Evolutionary conservation across 1,140 invertebrate genomes (phyloP).

Genomic region (Heterodera carotae): DNA sequence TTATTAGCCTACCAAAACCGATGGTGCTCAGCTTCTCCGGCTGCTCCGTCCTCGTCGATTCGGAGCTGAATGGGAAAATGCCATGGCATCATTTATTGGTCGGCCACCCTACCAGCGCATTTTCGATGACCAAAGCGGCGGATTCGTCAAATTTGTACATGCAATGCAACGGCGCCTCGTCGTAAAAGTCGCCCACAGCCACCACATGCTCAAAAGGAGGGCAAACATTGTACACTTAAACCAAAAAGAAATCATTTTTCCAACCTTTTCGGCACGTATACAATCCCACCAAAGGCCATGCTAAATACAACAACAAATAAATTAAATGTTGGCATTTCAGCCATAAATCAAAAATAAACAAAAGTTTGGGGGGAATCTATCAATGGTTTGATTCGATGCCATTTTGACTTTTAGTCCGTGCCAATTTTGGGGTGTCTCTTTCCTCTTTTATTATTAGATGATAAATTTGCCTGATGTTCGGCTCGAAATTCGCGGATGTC

Average conservation of each 20-base stretch:
- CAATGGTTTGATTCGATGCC: too few relatives aligned
- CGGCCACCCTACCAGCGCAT: conserved; percentile 46
- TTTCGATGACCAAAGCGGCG: conserved; percentile 63
- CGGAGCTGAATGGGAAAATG: conserved; percentile 37
- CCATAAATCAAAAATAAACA: too few relatives aligned
- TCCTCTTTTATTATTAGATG: too few relatives aligned
- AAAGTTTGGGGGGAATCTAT: too few relatives aligned
- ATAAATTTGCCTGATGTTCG: conserved; percentile 51
- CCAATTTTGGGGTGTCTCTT: too few relatives aligned
- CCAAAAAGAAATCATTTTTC: neutral
- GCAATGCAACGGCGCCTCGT: conserved; percentile 64
- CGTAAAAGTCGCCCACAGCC: conserved; percentile 64
- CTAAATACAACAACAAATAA: conserved; percentile 39
- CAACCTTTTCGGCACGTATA: conserved; percentile 58
- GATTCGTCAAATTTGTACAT: conserved; percentile 65
- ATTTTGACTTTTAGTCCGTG: too few relatives aligned
- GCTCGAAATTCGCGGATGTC: conserved; percentile 64
- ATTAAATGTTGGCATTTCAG: too few relatives aligned
- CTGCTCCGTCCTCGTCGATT: conserved; percentile 64
- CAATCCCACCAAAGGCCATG: conserved; percentile 65
- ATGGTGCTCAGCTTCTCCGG: conserved; percentile 63
- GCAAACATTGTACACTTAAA: neutral
- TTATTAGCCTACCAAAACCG: conserved; percentile 57
- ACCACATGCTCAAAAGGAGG: conserved; percentile 51
- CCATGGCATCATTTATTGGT: neutral